Base-by-base conservation (phyloP, 2,113 vertebrate genomes). In the Caretta caretta region DNA sequence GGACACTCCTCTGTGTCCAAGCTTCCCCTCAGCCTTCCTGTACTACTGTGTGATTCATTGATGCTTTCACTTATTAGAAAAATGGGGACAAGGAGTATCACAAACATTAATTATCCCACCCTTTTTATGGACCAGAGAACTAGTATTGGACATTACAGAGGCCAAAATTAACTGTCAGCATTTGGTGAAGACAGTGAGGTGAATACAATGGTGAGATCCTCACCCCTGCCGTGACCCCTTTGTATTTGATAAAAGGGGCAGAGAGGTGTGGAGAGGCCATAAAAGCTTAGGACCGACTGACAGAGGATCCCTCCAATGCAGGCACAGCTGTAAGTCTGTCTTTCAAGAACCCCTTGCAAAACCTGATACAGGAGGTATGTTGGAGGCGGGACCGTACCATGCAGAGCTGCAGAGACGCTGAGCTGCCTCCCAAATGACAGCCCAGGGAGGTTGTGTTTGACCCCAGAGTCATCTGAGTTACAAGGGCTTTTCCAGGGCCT, bases 381-480 rank as follows among this genome's bases (percentile, higher is more conserved):
- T 49, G 48, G 54, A 46, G 0, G 56, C 0, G 1, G 6, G 25
- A 56, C 57, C 79, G 76, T 29, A 10, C 19, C 38, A 81, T 72
- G 3, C 0, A 0, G 35, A 59, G n/a, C 46, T 72, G 29, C 53
- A 53, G 48, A 88, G 19, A 65, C 42, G 1, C 1, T 4, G 88
- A 31, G 3, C 46, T 29, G 10, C n/a, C 93, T 56, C 57, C 78
- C 31, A 81, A 25, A 75, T 42, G 90, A 51, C 31, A 38, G 69
- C 69, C 29, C 59, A 62, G 27, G 29, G 29, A 62, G 59, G 29
- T 31, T 12, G 29, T 57, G 56, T 57, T 57, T 12, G 56, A 57
- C 65, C 65, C 31, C 35, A n/a, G 13, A 14, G 31, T 35, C 17
- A n/a, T 69, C 65, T 69, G n/a, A 31, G 14, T 69, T 69, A n/a